Evolutionary conservation across 2,797 vertebrate species (phyloP), one percentile per base, ranked within the genome.

Genomic region (Darevskia mixta): DNA sequence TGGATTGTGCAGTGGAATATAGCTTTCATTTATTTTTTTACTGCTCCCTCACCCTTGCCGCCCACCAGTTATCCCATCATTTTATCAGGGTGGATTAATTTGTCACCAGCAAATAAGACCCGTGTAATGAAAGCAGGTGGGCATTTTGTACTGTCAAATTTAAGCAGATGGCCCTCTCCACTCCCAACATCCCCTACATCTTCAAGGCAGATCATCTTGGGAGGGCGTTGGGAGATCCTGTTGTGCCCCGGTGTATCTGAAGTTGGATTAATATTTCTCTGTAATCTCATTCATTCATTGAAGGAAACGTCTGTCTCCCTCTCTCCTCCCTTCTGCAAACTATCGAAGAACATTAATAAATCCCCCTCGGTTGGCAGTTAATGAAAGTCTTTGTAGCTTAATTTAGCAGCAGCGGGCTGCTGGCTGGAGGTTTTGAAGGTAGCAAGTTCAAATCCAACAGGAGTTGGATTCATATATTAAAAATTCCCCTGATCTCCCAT

Each of bases 401-500:
- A 95, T 96, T 95, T 94, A 90, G 89, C 85, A 85, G 86, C 93
- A 91, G 66, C 80, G 82, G 88, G 88, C 83, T 91, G 32, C 89
- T 93, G 92, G 92, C 88, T 93, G 78, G 82, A 90, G 92, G 89
- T 93, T 92, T 91, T 82, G 91, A 89, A 93, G 85, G 85, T 49
- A 94, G 89, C 1, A 17, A 86, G 89, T 94, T 82, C 79, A 93
- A 95, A 95, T 92, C 92, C 93, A 84, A 87, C 8, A 92, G 91
- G 95, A 94, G 86, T 90, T 92, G 75, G 88, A 69, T 83, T 92
- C 94, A 55, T 94, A 93, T 93, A 94, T 95, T 94, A 94, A 94
- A 92, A 94, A 87, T 91, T 92, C 88, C 86, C 90, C 90, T 89
- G 80, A 49, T 81, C 91, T 90, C 89, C 90, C 83, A 82, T 81